Percentiles rank a stretch among this genome's conserved stretches.
Evolutionary conservation across 2,113 vertebrate species (phyloP).

Genomic region (Anoplopoma fimbria): DNA sequence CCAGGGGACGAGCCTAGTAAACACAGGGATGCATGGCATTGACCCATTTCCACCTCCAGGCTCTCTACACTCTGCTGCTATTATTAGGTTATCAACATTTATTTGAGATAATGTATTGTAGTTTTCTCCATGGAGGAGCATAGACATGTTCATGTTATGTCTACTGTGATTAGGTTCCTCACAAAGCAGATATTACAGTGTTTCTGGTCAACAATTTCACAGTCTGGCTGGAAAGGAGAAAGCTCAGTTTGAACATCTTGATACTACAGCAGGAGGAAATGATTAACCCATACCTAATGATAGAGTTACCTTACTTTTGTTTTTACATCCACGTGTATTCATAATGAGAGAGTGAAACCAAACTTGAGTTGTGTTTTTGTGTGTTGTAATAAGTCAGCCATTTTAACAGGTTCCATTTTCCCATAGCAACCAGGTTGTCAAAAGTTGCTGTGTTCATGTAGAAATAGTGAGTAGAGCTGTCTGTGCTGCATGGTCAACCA

Average conservation of each 20-base stretch:
- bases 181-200: neutral
- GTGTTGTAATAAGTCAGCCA: neutral
- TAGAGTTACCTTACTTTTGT: neutral
- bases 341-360: constrained; percentile 4
- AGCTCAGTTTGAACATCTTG: neutral
- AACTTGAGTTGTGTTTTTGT: neutral
- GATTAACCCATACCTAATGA: constrained; percentile 3
- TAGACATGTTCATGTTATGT: neutral
- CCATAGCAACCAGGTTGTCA: neutral
- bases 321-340: neutral
- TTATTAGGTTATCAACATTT: constrained; percentile 10
- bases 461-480: neutral
- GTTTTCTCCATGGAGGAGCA: neutral
- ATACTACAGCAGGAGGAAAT: neutral
- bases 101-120: constrained; percentile 6
- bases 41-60: constrained; percentile 15
- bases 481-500: neutral
- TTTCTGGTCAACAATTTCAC: neutral
- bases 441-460: constrained; percentile 3
- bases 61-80: constrained; percentile 17
- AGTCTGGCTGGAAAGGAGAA: constrained; percentile 10
- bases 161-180: neutral
- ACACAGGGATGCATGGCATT: neutral
- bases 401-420: neutral
- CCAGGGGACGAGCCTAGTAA: neutral